phyloP scores from a whole-genome alignment of 2,113 vertebrate genomes.

The Tichodroma muraria region DNA sequence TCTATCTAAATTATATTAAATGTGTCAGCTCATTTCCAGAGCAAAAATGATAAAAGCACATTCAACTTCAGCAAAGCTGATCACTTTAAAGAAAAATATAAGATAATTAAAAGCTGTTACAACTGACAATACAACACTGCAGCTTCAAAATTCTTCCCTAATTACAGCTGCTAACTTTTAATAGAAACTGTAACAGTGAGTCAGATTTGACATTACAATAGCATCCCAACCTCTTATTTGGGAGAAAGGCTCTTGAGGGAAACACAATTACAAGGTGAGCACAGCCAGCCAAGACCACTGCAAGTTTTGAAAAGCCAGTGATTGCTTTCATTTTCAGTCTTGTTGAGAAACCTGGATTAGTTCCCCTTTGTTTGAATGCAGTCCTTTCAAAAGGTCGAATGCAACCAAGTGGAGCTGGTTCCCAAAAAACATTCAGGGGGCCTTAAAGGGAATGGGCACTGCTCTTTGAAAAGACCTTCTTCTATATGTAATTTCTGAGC shows the following conservation, averaged over 20 bases:
- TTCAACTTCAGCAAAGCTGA: conserved; percentile 50
- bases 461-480: neutral
- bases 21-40: conserved; percentile 47
- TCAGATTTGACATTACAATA: conserved; percentile 42
- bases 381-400: neutral
- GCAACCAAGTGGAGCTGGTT: neutral
- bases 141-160: conserved; percentile 59
- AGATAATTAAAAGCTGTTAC: conserved; percentile 66
- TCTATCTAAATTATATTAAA: conserved; percentile 53
- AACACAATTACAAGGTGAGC: neutral
- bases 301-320: conserved; percentile 1
- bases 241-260: neutral
- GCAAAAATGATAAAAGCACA: conserved; percentile 59
- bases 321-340: neutral
- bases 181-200: conserved; percentile 46
- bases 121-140: conserved; percentile 54
- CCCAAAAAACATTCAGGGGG: neutral
- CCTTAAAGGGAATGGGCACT: neutral
- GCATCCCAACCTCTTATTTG: neutral
- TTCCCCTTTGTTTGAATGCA: neutral
- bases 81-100: conserved; percentile 59
- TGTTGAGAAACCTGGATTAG: neutral
- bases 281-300: neutral
- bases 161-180: conserved; percentile 66
- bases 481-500: neutral